Conservation (phyloP, 2,797 vertebrate genomes). For the Myotis planiceps region DNA sequence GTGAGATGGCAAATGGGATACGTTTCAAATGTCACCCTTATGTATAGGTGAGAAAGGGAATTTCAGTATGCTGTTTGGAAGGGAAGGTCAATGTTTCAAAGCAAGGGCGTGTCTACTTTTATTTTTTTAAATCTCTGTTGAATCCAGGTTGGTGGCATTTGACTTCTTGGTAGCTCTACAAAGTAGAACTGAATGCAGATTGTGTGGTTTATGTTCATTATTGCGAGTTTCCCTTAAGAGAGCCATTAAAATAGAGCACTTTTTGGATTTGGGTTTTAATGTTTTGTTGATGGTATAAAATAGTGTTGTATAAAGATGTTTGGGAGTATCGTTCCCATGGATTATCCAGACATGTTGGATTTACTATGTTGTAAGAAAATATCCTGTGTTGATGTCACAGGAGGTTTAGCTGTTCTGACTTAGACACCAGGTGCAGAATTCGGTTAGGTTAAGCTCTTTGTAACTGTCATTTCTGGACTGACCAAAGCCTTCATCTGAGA, state of each 20-base stretch:
- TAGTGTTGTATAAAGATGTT: background rate
- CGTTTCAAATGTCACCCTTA: constrained; percentile 6
- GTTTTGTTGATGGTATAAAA: background rate
- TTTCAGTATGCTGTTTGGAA: constrained; percentile 10
- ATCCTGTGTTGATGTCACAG: constrained; percentile 58
- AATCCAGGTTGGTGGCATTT: background rate
- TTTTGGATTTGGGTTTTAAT: background rate
- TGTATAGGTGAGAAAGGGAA: constrained; percentile 18
- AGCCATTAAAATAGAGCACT: background rate
- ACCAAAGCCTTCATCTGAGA: constrained; percentile 46
- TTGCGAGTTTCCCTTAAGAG: constrained; percentile 19
- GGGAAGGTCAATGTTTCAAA: constrained; percentile 37
- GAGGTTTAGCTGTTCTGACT: constrained; percentile 70
- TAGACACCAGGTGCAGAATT: constrained; percentile 76
- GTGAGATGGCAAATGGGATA: constrained; percentile 32
- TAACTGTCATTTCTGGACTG: background rate
- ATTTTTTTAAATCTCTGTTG: constrained; percentile 40
- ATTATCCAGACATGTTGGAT: constrained; percentile 24
- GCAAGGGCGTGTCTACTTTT: constrained; percentile 41
- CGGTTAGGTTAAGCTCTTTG: constrained; percentile 33
- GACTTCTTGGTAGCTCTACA: background rate
- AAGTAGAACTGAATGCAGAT: background rate
- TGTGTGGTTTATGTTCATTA: background rate
- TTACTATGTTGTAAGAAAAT: constrained; percentile 70
- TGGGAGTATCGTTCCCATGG: constrained; percentile 34